These are phyloP conservation scores for Nemurella pictetii DNA, from an alignment of 2,888 invertebrate genomes.

Conservation along the genomic window DNA sequence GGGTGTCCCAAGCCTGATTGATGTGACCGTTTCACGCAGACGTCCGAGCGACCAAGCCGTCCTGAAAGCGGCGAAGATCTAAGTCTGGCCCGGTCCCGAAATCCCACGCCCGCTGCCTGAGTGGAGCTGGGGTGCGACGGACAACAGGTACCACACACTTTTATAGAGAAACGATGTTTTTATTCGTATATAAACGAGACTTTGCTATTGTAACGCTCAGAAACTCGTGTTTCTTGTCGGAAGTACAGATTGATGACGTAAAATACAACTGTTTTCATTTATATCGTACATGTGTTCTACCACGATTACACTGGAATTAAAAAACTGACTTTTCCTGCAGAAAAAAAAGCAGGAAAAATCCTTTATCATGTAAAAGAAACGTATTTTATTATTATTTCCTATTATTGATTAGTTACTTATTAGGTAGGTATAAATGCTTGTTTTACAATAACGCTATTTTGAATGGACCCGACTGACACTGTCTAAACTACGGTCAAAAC, in stretches of 20 bases:
- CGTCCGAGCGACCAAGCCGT: not conserved
- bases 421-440: too few species aligned
- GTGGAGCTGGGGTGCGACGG: not conserved
- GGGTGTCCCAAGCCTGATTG: not conserved
- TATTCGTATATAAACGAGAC: not conserved
- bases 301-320: not conserved
- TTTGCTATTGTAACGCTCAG: not conserved
- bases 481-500: not conserved
- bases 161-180: not conserved
- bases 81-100: not conserved
- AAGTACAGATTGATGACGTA: not conserved
- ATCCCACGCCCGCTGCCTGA: not conserved
- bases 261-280: not conserved
- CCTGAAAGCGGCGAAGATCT: not conserved
- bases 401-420: not conserved
- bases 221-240: not conserved
- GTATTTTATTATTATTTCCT: not conserved
- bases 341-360: not conserved
- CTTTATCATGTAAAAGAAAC: not conserved
- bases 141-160: not conserved
- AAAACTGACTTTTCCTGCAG: not conserved
- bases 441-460: not conserved
- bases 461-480: not conserved
- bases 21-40: not conserved
- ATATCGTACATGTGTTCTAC: not conserved